Conservation (phyloP, 2,888 invertebrate species). For the Athalia cordata region DNA sequence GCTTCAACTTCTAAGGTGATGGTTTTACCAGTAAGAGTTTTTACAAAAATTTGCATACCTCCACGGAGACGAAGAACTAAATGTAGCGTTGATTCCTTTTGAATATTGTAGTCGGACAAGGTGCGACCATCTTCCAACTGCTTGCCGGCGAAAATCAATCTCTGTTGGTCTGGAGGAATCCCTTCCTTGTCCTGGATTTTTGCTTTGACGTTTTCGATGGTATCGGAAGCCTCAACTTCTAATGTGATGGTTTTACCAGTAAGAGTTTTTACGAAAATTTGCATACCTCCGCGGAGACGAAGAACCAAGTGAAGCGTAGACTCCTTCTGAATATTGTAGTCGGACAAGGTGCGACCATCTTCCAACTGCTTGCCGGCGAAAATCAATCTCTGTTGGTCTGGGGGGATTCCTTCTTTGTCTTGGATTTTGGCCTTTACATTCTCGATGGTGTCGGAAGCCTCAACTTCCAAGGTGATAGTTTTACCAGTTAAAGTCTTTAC, state of each 20-base stretch:
- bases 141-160: constrained; percentile 57
- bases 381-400: constrained; percentile 57
- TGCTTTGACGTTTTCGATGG: constrained; percentile 57
- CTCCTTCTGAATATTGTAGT: constrained; percentile 62
- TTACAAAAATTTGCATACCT: constrained; percentile 56
- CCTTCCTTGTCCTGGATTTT: constrained; percentile 61
- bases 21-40: constrained; percentile 56
- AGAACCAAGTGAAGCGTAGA: constrained; percentile 59
- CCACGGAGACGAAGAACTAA: constrained; percentile 41
- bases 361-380: constrained; percentile 56
- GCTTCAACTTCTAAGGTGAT: constrained; percentile 62
- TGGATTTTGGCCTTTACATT: constrained; percentile 56
- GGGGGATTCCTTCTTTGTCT: constrained; percentile 58
- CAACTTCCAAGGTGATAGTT: constrained; percentile 55
- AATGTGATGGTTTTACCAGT: constrained; percentile 60
- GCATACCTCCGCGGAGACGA: constrained; percentile 60
- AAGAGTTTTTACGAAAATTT: constrained; percentile 60
- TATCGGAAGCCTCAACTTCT: constrained; percentile 58
- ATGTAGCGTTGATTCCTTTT: constrained; percentile 49
- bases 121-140: constrained; percentile 56
- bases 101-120: constrained; percentile 55
- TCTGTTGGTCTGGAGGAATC: constrained; percentile 56
- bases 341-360: constrained; percentile 58
- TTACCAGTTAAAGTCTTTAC: constrained; percentile 54
- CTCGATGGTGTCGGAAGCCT: constrained; percentile 53